Evolutionary conservation across 1,140 invertebrate genomes (phyloP).

Genomic region (Lordiphosa clarofinis): DNA sequence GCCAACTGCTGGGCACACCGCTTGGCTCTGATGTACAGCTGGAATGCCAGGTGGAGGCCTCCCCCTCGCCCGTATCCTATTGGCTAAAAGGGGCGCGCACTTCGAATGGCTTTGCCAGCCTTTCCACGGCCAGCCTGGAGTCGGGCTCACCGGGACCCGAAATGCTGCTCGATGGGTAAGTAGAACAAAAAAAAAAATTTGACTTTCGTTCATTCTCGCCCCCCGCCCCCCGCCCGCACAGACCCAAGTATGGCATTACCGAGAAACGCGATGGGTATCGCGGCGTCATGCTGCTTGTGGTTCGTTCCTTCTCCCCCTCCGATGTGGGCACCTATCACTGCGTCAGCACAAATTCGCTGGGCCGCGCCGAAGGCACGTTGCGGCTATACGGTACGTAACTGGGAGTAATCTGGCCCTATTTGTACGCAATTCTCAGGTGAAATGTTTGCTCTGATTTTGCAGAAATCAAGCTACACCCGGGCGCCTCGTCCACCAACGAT

Average conservation of each 20-base stretch:
- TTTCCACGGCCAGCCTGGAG: conserved; percentile 68
- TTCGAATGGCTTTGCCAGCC: conserved; percentile 60
- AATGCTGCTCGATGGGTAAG: conserved; percentile 90
- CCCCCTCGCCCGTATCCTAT: conserved; percentile 90
- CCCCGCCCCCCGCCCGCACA: conserved; percentile 76
- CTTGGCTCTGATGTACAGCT: conserved; percentile 89
- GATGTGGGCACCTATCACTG: conserved; percentile 95
- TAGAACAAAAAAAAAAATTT: conserved; percentile 21
- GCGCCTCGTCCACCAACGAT: conserved; percentile 70
- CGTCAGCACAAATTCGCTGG: conserved; percentile 93
- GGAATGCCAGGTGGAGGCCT: conserved; percentile 91
- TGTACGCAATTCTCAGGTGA: conserved; percentile 3
- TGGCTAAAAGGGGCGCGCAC: conserved; percentile 88
- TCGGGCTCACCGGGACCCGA: conserved; percentile 80
- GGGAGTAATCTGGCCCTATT: no score
- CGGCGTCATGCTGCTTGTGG: conserved; percentile 90
- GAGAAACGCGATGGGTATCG: conserved; percentile 90
- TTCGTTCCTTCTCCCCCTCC: conserved; percentile 87
- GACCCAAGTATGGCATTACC: conserved; percentile 89
- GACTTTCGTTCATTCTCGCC: not conserved
- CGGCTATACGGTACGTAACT: conserved; percentile 88
- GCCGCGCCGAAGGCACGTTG: conserved; percentile 90
- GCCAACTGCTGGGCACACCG: conserved; percentile 90
- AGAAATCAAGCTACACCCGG: conserved; percentile 79
- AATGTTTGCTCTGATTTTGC: conserved; percentile 23